Evolutionary conservation across 2,888 invertebrate genomes (phyloP), one percentile per base, ranked within the genome.

Genomic region (Syrphus vitripennis): DNA sequence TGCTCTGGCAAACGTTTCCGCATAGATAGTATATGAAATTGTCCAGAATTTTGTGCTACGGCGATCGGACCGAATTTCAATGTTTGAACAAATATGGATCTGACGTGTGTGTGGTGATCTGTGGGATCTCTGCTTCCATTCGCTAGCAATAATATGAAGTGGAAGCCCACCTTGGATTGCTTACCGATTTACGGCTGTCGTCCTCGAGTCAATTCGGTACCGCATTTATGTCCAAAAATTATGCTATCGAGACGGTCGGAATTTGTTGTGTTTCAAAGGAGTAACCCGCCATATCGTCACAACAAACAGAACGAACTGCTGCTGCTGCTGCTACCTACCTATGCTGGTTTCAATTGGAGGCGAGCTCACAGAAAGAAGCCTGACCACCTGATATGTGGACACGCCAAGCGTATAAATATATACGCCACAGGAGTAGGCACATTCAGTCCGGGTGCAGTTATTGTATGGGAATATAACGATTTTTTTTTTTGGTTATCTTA

Each of bases 201-300:
- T 84, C 69, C 76, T 71, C 84, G 42, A 81, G 80, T 81, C 84
- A 84, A 81, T 80, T 84, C 84, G 76, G 72, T 81, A 76, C 76
- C 80, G 80, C 81, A 80, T 84, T 84, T 84, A 81, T 84, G 84
- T 84, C 84, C 84, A 84, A 84, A n/a, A 84, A 84, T 80, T 84
- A 84, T 84, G 81, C 84, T 84, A 84, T 84, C 76, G 75, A 40
- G 31, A 61, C 72, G 63, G 76, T 76, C 71, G 71, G 76, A 76
- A 59, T 71, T 76, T 71, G 74, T 59, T 63, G 45, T 59, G 24
- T 61, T 72, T 76, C 80, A 81, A 84, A 84, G 71, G 31, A 70
- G 40, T 4, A 76, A 37, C 34, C 74, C 57, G 57, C 63, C 75
- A 65, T n/a, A n/a, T n/a, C n/a, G n/a, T n/a, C n/a, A 31, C 24